Conservation (phyloP, 1,140 invertebrate genomes). For the Trichonephila clavipes region DNA sequence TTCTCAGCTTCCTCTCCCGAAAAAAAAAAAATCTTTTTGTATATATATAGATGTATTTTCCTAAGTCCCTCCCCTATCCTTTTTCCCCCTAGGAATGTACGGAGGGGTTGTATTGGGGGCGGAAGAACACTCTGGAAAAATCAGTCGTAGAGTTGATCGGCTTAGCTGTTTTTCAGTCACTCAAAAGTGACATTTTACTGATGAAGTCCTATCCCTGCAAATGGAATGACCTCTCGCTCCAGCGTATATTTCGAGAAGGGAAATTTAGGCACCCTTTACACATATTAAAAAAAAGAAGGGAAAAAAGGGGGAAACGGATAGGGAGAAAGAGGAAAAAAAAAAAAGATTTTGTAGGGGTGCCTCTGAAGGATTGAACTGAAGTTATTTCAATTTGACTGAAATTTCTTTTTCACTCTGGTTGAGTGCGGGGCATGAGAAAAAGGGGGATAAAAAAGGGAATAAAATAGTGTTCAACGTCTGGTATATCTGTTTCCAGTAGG, state of each 20-base stretch:
- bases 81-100: neutral
- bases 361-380: slow-evolving; percentile 73
- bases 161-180: slow-evolving; percentile 74
- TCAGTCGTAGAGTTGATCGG: slow-evolving; percentile 73
- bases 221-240: slow-evolving; percentile 69
- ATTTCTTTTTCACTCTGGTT: slow-evolving; percentile 24
- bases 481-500: neutral
- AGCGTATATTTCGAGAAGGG: neutral
- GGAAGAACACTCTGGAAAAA: slow-evolving; percentile 66
- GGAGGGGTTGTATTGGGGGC: slow-evolving; percentile 1
- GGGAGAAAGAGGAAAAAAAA: neutral
- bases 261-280: slow-evolving; percentile 61
- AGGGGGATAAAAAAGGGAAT: neutral
- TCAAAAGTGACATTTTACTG: slow-evolving; percentile 74
- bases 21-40: neutral
- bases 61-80: too few relatives aligned
- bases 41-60: slow-evolving; percentile 12
- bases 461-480: neutral
- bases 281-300: slow-evolving; percentile 67
- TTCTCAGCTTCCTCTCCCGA: neutral
- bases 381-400: slow-evolving; percentile 76
- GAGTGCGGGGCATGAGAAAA: neutral
- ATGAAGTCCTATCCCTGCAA: slow-evolving; percentile 71
- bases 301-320: neutral
- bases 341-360: slow-evolving; percentile 6